Conservation (phyloP, 2,113 vertebrate genomes). For the Salvelinus namaycush region DNA sequence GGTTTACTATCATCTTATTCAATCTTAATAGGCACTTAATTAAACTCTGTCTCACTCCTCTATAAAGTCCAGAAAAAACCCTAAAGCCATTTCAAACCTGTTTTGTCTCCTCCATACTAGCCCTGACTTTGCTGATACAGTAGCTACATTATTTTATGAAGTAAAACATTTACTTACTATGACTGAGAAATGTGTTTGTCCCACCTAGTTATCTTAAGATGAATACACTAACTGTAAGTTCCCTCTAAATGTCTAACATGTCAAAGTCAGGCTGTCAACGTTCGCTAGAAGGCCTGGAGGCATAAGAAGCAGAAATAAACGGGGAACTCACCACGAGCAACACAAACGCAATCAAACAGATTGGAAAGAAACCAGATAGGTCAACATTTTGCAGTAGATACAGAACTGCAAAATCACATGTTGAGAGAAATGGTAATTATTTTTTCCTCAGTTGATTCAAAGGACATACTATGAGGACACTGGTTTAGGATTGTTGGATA, state of each 20-base stretch:
- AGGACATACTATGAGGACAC: slow-evolving; percentile 29
- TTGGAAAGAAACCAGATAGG: slow-evolving; percentile 45
- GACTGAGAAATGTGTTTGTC: no score
- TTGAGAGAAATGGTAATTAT: slow-evolving; percentile 45
- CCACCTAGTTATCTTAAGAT: no score
- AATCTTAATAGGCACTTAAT: no score
- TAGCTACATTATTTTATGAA: no score
- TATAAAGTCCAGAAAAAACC: no score
- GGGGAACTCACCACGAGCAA: neutral
- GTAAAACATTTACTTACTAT: no score
- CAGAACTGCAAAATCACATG: slow-evolving; percentile 61
- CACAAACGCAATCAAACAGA: slow-evolving; percentile 45
- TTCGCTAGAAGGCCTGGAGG: slow-evolving; percentile 38
- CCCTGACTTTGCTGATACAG: no score
- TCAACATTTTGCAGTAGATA: slow-evolving; percentile 71
- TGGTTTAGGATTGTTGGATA: slow-evolving; percentile 22
- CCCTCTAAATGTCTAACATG: no score
- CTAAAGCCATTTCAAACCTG: slow-evolving; percentile 12
- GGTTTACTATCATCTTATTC: no score
- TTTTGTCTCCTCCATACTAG: neutral
- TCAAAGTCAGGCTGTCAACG: neutral
- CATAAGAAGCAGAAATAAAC: slow-evolving; percentile 50
- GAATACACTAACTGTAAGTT: no score
- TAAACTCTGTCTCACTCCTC: no score
- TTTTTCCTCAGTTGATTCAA: slow-evolving; percentile 29